Conservation (phyloP, 2,888 invertebrate species). For the Seira musarum region DNA sequence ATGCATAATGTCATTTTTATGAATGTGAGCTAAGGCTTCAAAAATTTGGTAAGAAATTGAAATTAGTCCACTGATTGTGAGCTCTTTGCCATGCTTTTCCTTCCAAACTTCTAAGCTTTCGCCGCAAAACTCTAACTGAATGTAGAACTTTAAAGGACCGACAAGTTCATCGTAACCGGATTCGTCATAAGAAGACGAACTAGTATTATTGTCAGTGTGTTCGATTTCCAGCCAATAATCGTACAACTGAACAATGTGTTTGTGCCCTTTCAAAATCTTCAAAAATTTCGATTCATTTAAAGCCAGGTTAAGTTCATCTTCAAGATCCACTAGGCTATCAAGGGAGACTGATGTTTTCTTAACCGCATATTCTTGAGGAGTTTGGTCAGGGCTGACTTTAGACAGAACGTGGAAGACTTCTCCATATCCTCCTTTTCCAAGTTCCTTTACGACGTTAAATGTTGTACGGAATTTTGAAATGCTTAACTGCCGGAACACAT, state of each 20-base stretch:
- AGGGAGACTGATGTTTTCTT: conserved; percentile 58
- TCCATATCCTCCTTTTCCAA: conserved; percentile 66
- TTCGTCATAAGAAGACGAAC: background rate
- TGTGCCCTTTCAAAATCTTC: conserved; percentile 55
- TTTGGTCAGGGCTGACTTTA: no score
- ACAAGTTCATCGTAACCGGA: conserved; percentile 32
- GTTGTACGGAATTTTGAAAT: conserved; percentile 60
- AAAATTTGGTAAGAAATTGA: conserved; percentile 39
- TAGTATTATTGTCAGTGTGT: background rate
- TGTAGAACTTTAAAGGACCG: conserved; percentile 59
- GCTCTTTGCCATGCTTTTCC: conserved; percentile 21
- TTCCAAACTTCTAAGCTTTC: conserved; percentile 52
- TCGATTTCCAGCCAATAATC: conserved; percentile 67
- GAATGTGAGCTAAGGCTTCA: conserved; percentile 49
- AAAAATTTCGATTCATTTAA: conserved; percentile 65
- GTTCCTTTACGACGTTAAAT: conserved; percentile 33
- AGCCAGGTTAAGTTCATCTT: conserved; percentile 62
- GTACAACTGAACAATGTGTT: conserved; percentile 58
- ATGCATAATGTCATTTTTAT: conserved; percentile 46
- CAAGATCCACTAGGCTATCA: conserved; percentile 51
- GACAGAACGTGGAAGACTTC: conserved; percentile 62
- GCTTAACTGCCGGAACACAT: conserved; percentile 61
- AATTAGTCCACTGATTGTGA: background rate
- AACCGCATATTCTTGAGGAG: conserved; percentile 50
- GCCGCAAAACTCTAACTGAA: conserved; percentile 55